Conservation (phyloP, 2,113 vertebrate genomes). For the Gymnocephalus cernua region DNA sequence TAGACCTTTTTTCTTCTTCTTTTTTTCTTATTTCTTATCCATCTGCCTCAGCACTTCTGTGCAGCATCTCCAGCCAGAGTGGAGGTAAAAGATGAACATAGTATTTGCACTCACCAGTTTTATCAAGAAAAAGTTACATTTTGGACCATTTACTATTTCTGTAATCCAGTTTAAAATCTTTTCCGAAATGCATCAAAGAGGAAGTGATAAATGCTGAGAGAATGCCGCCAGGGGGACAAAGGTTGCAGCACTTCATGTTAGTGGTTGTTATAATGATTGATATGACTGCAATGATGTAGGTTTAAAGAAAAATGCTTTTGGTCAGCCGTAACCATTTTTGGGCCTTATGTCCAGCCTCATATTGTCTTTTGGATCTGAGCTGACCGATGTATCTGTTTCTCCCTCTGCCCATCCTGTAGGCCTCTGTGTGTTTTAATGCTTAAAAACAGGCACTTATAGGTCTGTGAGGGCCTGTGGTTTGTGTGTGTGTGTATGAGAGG, state of each 20-base stretch:
- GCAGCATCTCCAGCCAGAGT: too few species aligned
- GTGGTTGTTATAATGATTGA: neutral
- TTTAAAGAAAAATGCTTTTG: neutral
- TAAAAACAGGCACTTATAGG: slow-evolving; percentile 38
- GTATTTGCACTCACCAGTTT: too few species aligned
- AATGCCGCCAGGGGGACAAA: rapidly evolving
- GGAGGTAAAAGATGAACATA: too few species aligned
- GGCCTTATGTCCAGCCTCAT: neutral
- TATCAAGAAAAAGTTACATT: too few species aligned
- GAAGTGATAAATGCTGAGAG: neutral
- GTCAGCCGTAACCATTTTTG: neutral
- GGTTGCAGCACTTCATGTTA: neutral
- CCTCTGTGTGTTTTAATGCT: slow-evolving; percentile 58
- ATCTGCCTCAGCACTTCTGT: neutral
- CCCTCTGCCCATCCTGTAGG: slow-evolving; percentile 9
- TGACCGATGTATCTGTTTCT: neutral
- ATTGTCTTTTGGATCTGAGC: slow-evolving; percentile 9
- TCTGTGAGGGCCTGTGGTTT: slow-evolving; percentile 54
- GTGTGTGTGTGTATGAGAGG: slow-evolving; percentile 20
- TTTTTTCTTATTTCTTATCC: neutral
- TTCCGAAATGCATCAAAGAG: slow-evolving; percentile 1
- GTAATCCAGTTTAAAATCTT: neutral
- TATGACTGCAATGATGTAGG: neutral
- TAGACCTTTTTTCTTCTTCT: neutral
- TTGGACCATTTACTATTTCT: neutral